Evolutionary conservation across 2,888 invertebrate genomes (phyloP).

Genomic region (Ametastegia equiseti): DNA sequence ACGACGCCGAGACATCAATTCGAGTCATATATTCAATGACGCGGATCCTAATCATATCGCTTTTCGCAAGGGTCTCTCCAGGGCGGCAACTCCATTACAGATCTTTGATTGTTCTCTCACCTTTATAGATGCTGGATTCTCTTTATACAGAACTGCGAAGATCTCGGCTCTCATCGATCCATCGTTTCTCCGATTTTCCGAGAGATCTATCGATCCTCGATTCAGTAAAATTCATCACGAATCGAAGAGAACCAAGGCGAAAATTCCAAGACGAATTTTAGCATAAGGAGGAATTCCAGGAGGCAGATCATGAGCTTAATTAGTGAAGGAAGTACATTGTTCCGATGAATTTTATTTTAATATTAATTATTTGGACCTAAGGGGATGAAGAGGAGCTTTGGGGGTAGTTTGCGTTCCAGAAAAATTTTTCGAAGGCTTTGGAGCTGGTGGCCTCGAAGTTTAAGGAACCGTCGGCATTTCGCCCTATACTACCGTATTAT

Average conservation of each 20-base stretch:
- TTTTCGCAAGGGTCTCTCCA: not conserved
- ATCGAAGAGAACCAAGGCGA: too few relatives aligned
- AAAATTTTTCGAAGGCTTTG: not conserved
- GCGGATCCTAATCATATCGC: slow-evolving; percentile 30
- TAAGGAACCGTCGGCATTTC: slow-evolving; percentile 5
- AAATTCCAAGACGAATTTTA: too few relatives aligned
- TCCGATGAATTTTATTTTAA: too few relatives aligned
- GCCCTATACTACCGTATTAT: not conserved
- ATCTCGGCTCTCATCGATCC: not conserved
- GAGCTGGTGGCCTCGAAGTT: not conserved
- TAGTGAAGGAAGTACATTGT: too few relatives aligned
- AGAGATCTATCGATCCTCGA: too few relatives aligned
- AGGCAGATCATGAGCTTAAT: too few relatives aligned
- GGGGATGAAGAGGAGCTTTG: not conserved
- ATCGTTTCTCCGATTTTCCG: too few relatives aligned
- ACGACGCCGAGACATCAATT: slow-evolving; percentile 25
- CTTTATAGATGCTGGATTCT: not conserved
- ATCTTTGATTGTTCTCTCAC: not conserved
- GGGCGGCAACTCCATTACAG: slow-evolving; percentile 8
- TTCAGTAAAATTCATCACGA: too few relatives aligned
- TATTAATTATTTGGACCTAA: too few relatives aligned
- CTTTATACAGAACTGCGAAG: not conserved
- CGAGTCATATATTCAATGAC: slow-evolving; percentile 36
- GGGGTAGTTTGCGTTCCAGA: not conserved
- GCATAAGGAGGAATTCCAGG: too few relatives aligned